These are phyloP conservation scores for Xenopus petersii DNA, from an alignment of 2,797 vertebrate species.

Conservation along the genomic window DNA sequence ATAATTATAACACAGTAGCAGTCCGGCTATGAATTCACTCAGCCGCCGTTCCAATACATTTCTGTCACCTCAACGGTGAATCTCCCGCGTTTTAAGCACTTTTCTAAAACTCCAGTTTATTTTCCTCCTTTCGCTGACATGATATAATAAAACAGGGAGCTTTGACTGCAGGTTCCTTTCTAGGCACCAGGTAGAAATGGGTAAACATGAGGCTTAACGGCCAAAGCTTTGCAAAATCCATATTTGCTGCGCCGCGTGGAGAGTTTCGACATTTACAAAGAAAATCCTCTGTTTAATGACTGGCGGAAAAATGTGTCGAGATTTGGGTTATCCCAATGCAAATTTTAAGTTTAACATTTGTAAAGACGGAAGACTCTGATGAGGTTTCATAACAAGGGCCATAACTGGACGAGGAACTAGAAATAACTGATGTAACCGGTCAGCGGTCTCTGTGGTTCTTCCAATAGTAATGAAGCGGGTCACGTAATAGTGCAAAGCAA, in stretches of 20 bases:
- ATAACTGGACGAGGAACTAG: too few relatives aligned
- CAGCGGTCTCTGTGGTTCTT: too few relatives aligned
- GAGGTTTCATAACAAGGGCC: too few relatives aligned
- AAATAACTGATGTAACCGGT: too few relatives aligned
- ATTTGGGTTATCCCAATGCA: too few relatives aligned
- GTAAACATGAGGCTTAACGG: neutral
- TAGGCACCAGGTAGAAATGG: neutral
- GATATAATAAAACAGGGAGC: neutral
- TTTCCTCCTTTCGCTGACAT: neutral
- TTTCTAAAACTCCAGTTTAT: constrained; percentile 7
- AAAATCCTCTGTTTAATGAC: too few relatives aligned
- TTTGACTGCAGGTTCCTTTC: neutral
- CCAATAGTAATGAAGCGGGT: too few relatives aligned
- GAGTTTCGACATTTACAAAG: too few relatives aligned
- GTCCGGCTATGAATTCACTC: neutral
- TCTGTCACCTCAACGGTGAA: neutral
- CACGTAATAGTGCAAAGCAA: too few relatives aligned
- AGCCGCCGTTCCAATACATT: neutral
- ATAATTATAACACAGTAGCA: neutral
- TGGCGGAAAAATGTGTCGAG: too few relatives aligned
- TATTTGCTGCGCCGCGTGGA: neutral
- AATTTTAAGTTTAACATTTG: too few relatives aligned
- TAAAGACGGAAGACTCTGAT: too few relatives aligned
- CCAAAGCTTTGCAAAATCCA: neutral
- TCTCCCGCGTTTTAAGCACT: neutral